Evolutionary conservation across 2,888 invertebrate genomes (phyloP), one percentile per base, ranked within the genome.

Genomic region (Disparrhopalites patrizii): DNA sequence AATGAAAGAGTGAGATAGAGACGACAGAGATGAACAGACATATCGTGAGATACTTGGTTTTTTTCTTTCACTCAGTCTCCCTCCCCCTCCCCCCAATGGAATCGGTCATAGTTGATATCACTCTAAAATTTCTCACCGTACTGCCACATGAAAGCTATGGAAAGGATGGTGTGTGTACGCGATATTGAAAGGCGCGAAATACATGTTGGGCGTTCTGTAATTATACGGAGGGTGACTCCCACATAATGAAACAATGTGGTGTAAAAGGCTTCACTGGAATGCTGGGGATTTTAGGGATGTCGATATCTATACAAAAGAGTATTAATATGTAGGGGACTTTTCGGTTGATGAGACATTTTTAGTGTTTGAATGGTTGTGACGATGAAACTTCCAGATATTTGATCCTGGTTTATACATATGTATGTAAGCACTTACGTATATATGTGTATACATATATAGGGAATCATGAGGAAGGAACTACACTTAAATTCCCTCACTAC

Each of bases 361-460:
- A 47, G 18, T 47, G 25, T 20, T 5, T 47, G 23, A 20, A 47
- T 3, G 18, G n/a, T 3, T 10, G 18, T 47, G 20, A 23, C 4
- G 5, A 47, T 23, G 25, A 47, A 47, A 25, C 25, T 47, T 43
- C n/a, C 7, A 43, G 20, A 10, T 43, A 43, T 10, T 43, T 8
- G 25, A 25, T 47, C 3, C 20, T 10, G 47, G 5, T 47, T 23
- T n/a, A 15, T 28, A 25, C 13, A 50, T 18, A 25, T 52, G n/a
- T 52, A 18, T 52, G 28, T 54, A 54, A 54, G 40, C 13, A 40
- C 40, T 40, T 40, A 40, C 40, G 13, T 40, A 40, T 20, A 36
- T 36, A 13, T 8, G 8, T 52, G 18, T 52, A 23, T 23, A 28
- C 30, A 52, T 23, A 23, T 43, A 20, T 47, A 47, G 4, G 13